Base-by-base conservation (phyloP, 2,113 vertebrate species). In the Leptobrachium leishanense region DNA sequence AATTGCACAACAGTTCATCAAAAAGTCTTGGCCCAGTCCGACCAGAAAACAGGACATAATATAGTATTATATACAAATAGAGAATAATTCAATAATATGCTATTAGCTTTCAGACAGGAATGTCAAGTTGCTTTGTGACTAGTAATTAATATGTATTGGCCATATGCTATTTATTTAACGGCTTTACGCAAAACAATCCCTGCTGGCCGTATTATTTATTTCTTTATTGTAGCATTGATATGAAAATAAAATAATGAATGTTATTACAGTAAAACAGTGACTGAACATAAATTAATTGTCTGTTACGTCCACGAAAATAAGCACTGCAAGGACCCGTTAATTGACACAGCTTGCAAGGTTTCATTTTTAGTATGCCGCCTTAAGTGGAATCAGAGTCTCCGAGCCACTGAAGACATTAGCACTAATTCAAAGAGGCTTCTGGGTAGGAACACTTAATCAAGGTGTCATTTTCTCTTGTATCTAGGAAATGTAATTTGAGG, bases 341-440 rank as follows among this genome's bases (percentile, higher is more conserved):
- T 73, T 79, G 70, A 40, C 70, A 59, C 70, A 73, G 77, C 71
- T 79, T 79, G 63, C 63, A 44, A 42, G 41, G 64, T 72, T 79
- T 68, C 13, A 50, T 79, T 73, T 74, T 63, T 72, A 73, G 15
- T 55, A 79, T 57, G 15, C 72, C 50, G 13, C 43, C 63, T 67
- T 67, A 79, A 79, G 55, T 79, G 63, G 31, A 79, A 73, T 39
- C 70, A 44, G 50, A 79, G 77, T 74, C 77, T 74, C 77, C 8
- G 11, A 68, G 63, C 70, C 57, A 42, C 71, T 68, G 70, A 79
- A 57, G 63, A 73, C 63, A 79, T 79, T 79, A 79, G n/a, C 39
- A 3, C 70, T 79, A 79, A 79, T 79, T 67, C 70, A 74, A 57
- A 74, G 71, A 74, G 77, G 62, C 77, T 79, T 73, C 62, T 79